phyloP scores from a whole-genome alignment of 2,888 invertebrate genomes.

The Penaeus monodon region DNA sequence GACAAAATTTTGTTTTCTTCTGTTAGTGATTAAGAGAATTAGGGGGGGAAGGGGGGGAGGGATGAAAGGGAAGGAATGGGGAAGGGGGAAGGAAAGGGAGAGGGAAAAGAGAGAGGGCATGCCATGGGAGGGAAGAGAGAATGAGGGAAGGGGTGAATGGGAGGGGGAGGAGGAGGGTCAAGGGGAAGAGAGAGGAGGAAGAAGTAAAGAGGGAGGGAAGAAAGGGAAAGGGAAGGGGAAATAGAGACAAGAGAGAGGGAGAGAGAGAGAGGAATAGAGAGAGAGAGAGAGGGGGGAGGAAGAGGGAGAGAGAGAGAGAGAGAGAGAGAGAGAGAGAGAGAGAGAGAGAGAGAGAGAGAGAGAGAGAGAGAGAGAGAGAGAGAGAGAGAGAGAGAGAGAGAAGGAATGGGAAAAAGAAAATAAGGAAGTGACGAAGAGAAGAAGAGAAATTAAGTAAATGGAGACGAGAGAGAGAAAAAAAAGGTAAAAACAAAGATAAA shows the following conservation, averaged over 20 bases:
- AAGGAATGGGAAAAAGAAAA: too few species aligned
- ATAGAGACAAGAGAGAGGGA: neutral
- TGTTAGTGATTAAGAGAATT: neutral
- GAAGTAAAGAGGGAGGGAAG: neutral
- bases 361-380: too few species aligned
- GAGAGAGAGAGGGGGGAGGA: too few species aligned
- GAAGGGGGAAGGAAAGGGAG: neutral
- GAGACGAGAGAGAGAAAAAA: too few species aligned
- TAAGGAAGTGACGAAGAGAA: too few species aligned
- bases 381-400: too few species aligned
- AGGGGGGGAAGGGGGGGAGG: neutral
- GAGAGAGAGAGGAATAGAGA: too few species aligned
- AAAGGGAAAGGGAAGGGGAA: neutral
- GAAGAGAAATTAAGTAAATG: neutral
- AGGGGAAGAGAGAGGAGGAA: neutral
- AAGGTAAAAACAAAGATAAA: too few species aligned
- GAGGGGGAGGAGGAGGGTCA: neutral
- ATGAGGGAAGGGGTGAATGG: too few species aligned
- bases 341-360: too few species aligned
- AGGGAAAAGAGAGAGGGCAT: neutral
- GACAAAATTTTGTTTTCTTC: neutral
- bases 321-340: too few species aligned
- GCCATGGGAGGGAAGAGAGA: slow-evolving; percentile 1
- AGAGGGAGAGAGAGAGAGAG: too few species aligned
- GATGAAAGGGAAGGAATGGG: neutral